Evolutionary conservation across 2,113 vertebrate genomes (phyloP), one percentile per base, ranked within the genome.

Genomic region (Carassius auratus): DNA sequence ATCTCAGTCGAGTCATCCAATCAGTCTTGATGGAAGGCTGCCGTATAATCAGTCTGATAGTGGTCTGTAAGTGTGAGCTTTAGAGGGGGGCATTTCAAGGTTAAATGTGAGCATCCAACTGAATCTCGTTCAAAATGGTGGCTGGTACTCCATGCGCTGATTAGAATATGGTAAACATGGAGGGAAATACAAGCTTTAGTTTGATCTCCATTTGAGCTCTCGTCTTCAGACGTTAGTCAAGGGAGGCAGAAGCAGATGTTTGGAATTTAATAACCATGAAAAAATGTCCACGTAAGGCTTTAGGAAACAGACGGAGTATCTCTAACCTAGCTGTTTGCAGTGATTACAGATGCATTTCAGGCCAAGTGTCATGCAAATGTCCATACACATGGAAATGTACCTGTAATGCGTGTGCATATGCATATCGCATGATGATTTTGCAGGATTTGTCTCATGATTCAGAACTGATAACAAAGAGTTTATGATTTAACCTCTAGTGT

Each of bases 141-240:
- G 83, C 84, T 69, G 23, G 17, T 26, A 36, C 84, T 78, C 68
- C 38, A 76, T 68, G 64, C 57, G 50, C 38, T 80, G 78, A 30
- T 26, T 17, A 71, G 77, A 83, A 64, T 78, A 84, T 30, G 84
- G 80, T 88, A 90, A 91, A 91, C 84, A 88, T 85, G 86, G 90
- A 92, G 81, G 86, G 89, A 87, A 89, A 87, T 81, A 90, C 81
- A 84, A 76, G 83, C 75, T 17, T 62, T 19, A 87, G 89, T 91
- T 92, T 93, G 91, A 93, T 93, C 92, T 91, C 88, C 86, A 89
- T 91, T 91, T 92, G 89, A 92, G 94, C 90, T 90, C 90, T 42
- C 3, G 38, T 69, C 48, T 90, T 90, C 90, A 89, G 88, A 89
- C 81, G 87, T 86, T 81, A 86, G 87, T 91, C 91, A 84, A 85